phyloP scores from a whole-genome alignment of 2,888 invertebrate species.

The Sthenelais limicola region DNA sequence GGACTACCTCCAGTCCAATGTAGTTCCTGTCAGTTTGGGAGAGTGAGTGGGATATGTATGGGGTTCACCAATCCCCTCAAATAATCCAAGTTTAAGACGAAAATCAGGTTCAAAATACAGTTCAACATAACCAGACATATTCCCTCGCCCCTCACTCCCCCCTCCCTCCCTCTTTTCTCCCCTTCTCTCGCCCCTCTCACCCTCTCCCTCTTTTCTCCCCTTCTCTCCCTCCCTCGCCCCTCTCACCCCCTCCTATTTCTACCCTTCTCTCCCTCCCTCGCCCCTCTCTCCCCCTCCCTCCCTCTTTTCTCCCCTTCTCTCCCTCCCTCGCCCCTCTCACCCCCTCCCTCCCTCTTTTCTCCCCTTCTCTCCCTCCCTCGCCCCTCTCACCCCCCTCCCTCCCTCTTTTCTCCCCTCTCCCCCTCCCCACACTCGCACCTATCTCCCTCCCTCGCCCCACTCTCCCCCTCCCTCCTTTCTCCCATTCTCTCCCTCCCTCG shows the following conservation, averaged over 20 bases:
- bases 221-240: not conserved
- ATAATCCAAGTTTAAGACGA: no score
- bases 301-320: not conserved
- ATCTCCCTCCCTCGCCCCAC: not conserved
- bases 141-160: no score
- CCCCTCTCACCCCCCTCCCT: no score
- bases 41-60: no score
- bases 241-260: not conserved
- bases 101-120: no score
- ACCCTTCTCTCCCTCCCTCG: not conserved
- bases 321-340: not conserved
- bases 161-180: no score
- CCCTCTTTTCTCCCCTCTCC: no score
- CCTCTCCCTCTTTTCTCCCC: not conserved
- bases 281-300: not conserved
- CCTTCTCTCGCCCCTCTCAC: not conserved
- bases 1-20: no score
- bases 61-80: no score
- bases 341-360: not conserved
- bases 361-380: not conserved
- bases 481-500: not conserved
- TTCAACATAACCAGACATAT: no score
- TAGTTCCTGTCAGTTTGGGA: no score
- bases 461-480: not conserved
- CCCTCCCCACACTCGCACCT: slow-evolving; percentile 3